Conservation (phyloP, 1,140 invertebrate species). For the Adelges cooleyi region DNA sequence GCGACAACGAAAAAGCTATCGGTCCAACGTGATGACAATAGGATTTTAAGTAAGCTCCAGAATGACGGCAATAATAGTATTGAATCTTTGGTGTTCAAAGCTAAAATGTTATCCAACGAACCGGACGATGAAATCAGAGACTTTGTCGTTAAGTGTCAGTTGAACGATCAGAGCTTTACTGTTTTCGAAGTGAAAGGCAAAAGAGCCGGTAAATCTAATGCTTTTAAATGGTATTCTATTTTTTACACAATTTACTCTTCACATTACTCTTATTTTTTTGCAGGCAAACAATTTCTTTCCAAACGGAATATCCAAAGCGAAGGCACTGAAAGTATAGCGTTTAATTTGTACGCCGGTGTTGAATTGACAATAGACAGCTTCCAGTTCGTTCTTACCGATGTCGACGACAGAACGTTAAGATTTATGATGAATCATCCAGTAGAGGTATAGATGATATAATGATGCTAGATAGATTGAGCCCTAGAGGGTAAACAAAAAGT, state of each 20-base stretch:
- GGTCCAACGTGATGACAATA: background rate
- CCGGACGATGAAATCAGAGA: background rate
- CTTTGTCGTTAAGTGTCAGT: background rate
- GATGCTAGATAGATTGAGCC: too few relatives aligned
- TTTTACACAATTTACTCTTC: too few relatives aligned
- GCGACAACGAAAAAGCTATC: background rate
- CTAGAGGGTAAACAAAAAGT: too few relatives aligned
- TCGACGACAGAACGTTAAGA: background rate
- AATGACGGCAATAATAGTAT: background rate
- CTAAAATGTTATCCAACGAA: background rate
- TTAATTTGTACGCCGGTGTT: background rate
- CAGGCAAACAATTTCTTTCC: slow-evolving; percentile 9
- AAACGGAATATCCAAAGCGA: background rate
- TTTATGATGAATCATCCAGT: slow-evolving; percentile 20
- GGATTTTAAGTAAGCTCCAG: background rate
- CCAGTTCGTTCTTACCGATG: background rate
- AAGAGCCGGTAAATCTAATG: background rate
- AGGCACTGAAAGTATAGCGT: background rate
- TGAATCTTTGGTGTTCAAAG: slow-evolving; percentile 12
- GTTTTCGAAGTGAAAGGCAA: background rate
- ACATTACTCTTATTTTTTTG: too few relatives aligned
- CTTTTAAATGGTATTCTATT: background rate
- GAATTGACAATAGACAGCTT: slow-evolving; percentile 2
- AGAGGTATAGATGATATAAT: background rate
- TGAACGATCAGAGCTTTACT: slow-evolving; percentile 6